Base-by-base conservation (phyloP, 2,888 invertebrate species). In the Melanargia galathea region DNA sequence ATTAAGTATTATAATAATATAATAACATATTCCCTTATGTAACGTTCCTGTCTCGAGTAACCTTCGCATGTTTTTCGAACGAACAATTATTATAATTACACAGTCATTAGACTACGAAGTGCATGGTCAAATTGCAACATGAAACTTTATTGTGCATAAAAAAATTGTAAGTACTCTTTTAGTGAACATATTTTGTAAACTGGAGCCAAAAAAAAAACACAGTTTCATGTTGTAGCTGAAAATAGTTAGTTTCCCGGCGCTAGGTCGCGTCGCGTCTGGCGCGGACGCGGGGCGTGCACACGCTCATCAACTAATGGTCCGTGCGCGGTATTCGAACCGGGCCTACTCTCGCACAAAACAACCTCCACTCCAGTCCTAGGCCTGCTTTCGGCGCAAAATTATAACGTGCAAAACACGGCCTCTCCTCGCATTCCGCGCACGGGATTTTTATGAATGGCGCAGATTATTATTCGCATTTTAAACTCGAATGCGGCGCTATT, bases 301-400 rank as follows among this genome's bases (percentile, higher is more conserved):
- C 87, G 74, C 75, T 92, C 92, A 92, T 92, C 92, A 92, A 89
- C 92, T 92, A 92, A 92, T 92, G 92, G 92, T 86, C 92, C 92
- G 88, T 92, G 84, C 90, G 87, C 90, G 88, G 88, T 90, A 90
- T 90, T 89, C 90, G 91, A 91, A 90, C 90, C 86, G 87, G 87
- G 86, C 86, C 90, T 88, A 87, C 87, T 85, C 87, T 86, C 87
- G 73, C 79, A 87, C 83, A 87, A 87, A 88, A 86, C 86, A 87
- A 81, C 82, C 80, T 78, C 83, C n/a, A n/a, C 80, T 80, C 79
- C 22, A 22, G 22, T 79, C 81, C 79, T 79, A 80, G 81, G 80
- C 82, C 84, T 79, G 90, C 90, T 90, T 88, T 89, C 85, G 87
- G 89, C 86, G 79, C 82, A 86, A 90, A 91, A 90, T 90, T 90